Conservation (phyloP, 2,888 invertebrate species). For the Drosophila neonasuta region DNA sequence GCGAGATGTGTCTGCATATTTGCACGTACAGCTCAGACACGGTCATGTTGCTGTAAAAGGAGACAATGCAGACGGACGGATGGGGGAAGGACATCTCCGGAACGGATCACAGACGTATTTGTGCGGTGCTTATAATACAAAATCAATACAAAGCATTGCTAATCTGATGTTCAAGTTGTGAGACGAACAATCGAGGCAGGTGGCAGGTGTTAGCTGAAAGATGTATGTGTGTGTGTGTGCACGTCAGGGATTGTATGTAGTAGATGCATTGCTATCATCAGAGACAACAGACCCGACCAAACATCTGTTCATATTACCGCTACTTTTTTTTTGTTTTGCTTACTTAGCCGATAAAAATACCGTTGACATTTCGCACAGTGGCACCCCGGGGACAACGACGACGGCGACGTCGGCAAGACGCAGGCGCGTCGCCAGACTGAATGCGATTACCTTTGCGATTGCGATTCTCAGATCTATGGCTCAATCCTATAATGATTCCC, state of each 20-base stretch:
- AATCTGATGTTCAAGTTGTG: constrained; percentile 26
- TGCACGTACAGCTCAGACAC: constrained; percentile 45
- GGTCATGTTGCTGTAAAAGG: constrained; percentile 5
- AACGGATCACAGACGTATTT: constrained; percentile 22
- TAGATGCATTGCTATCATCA: constrained; percentile 15
- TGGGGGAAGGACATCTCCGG: not conserved
- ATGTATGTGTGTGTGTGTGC: not conserved
- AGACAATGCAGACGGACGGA: not conserved
- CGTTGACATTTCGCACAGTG: constrained; percentile 67
- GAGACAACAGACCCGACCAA: constrained; percentile 11
- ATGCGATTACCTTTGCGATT: constrained; percentile 10
- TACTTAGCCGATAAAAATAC: constrained; percentile 66
- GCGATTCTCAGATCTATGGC: constrained; percentile 30
- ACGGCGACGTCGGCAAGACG: not conserved
- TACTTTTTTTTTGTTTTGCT: constrained; percentile 18
- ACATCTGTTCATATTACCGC: constrained; percentile 35
- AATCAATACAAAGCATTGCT: constrained; percentile 64
- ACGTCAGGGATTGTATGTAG: not conserved
- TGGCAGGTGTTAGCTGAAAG: constrained; percentile 1
- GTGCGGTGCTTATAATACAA: constrained; percentile 47
- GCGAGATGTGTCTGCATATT: constrained; percentile 45
- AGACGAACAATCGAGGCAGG: not conserved
- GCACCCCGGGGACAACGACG: constrained; percentile 15
- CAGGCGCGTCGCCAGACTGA: constrained; percentile 20
- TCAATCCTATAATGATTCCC: constrained; percentile 30